phyloP scores from a whole-genome alignment of 2,113 vertebrate genomes.

The Dunckerocampus dactyliophorus region DNA sequence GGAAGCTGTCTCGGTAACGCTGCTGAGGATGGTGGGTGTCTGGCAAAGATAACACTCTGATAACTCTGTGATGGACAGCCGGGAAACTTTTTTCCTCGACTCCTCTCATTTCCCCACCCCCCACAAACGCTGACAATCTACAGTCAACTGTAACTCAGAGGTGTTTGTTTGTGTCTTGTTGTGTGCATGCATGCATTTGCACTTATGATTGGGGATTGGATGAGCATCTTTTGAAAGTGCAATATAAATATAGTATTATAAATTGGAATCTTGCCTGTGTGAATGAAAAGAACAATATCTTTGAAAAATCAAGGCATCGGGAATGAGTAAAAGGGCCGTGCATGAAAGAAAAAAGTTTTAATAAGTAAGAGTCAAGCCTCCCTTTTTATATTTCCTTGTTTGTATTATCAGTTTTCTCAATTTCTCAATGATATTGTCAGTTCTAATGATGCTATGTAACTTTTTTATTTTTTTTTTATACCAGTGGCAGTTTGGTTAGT shows the following conservation, averaged over 20 bases:
- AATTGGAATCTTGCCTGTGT: slow-evolving; percentile 22
- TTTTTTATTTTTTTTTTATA: slow-evolving; percentile 39
- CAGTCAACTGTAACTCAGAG: slow-evolving; percentile 38
- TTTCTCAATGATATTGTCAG: slow-evolving; percentile 49
- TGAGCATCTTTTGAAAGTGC: slow-evolving; percentile 27
- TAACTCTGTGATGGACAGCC: slow-evolving; percentile 67
- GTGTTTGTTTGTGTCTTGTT: slow-evolving; percentile 15
- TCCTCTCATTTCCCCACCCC: slow-evolving; percentile 32
- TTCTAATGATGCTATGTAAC: slow-evolving; percentile 41
- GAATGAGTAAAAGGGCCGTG: slow-evolving; percentile 1
- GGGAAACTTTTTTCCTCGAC: slow-evolving; percentile 54
- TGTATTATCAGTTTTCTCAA: slow-evolving; percentile 41
- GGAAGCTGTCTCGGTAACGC: slow-evolving; percentile 66
- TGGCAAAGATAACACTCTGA: slow-evolving; percentile 70
- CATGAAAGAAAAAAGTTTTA: slow-evolving; percentile 44
- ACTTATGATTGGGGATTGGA: slow-evolving; percentile 6
- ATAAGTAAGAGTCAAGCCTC: slow-evolving; percentile 37
- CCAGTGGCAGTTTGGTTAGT: slow-evolving; percentile 63
- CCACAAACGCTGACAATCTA: slow-evolving; percentile 39
- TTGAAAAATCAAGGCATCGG: slow-evolving; percentile 16
- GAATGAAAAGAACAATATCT: slow-evolving; percentile 25
- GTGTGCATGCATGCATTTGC: background rate
- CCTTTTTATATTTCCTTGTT: slow-evolving; percentile 33
- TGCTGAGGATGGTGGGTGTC: slow-evolving; percentile 68
- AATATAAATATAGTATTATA: slow-evolving; percentile 18